Evolutionary conservation across 2,888 invertebrate species (phyloP).

Genomic region (Andrena marginata): DNA sequence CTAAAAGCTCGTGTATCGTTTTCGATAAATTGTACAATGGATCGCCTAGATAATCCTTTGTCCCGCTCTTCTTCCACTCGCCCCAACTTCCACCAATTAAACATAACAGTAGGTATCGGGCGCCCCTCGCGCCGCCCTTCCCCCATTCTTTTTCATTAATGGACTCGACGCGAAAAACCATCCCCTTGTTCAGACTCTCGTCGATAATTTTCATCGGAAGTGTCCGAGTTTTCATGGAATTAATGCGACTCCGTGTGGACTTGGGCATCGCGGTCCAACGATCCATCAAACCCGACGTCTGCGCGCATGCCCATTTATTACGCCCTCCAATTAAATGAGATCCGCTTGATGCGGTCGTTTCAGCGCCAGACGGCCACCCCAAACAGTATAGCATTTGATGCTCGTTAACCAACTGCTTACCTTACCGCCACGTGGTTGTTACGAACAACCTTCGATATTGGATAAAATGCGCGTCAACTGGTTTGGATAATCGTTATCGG

Average conservation of each 20-base stretch:
- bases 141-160: background rate
- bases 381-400: background rate
- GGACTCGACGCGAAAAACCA: conserved; percentile 35
- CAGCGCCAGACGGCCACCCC: background rate
- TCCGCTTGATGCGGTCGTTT: background rate
- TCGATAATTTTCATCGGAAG: conserved; percentile 69
- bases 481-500: background rate
- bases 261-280: background rate
- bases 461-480: background rate
- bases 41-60: conserved; percentile 12
- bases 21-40: conserved; percentile 12
- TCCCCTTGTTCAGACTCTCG: conserved; percentile 46
- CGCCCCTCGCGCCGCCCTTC: background rate
- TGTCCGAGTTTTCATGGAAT: conserved; percentile 66
- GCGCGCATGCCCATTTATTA: background rate
- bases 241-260: conserved; percentile 52
- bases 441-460: background rate
- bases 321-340: background rate
- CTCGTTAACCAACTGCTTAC: background rate
- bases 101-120: background rate
- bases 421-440: background rate
- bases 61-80: background rate
- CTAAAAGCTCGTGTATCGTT: background rate
- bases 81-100: background rate
- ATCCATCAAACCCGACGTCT: background rate